Conservation (phyloP, 2,888 invertebrate species). For the Caenorhabditis sp. region DNA sequence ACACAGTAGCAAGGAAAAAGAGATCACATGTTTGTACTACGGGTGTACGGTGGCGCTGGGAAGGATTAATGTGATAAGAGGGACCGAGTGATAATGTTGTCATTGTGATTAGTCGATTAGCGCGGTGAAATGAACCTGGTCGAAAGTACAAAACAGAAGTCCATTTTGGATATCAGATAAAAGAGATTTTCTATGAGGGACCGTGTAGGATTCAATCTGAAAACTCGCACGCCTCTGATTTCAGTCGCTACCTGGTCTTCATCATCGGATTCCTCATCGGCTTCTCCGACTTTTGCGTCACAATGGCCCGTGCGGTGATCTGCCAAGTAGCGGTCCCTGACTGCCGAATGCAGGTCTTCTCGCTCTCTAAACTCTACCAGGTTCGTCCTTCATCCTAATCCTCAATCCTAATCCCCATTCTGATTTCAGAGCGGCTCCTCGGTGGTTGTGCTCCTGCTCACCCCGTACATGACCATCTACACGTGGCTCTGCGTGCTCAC, state of each 20-base stretch:
- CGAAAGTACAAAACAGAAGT: background rate
- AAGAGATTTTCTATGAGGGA: too few relatives aligned
- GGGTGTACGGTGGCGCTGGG: background rate
- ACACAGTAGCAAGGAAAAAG: background rate
- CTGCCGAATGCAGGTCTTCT: conserved; percentile 63
- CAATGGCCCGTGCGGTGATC: conserved; percentile 65
- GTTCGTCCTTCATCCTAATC: conserved; percentile 9
- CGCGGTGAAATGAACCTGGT: too few relatives aligned
- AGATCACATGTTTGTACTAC: conserved; percentile 30
- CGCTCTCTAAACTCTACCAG: conserved; percentile 67
- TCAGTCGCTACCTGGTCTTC: conserved; percentile 52
- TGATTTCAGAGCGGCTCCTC: conserved; percentile 61
- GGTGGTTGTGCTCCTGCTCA: conserved; percentile 56
- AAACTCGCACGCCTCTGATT: too few relatives aligned
- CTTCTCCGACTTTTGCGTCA: conserved; percentile 62
- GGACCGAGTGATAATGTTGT: background rate
- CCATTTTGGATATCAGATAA: too few relatives aligned
- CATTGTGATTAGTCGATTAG: background rate
- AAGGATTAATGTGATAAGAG: conserved; percentile 10
- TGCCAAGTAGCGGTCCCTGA: conserved; percentile 65
- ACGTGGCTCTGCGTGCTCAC: conserved; percentile 57
- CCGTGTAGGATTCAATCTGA: too few relatives aligned
- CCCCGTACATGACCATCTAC: conserved; percentile 61
- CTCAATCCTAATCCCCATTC: background rate
- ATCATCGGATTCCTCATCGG: conserved; percentile 63